Base-by-base conservation (phyloP, 1,140 invertebrate genomes). In the Pseudomyrmex flavicornis region DNA sequence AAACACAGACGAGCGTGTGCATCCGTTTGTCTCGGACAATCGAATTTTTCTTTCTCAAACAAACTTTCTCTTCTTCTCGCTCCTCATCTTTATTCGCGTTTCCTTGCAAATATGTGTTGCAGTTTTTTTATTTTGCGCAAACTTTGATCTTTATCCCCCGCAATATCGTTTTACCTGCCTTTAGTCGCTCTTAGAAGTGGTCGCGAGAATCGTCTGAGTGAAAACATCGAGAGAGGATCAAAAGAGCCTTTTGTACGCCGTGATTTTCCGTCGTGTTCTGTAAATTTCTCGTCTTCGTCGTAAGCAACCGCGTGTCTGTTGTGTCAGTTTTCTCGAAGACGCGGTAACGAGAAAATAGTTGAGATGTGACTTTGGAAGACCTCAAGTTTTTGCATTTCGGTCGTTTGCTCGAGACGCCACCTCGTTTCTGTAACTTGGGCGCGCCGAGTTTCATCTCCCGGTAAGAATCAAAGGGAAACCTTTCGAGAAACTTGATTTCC, bases 401-500 rank as follows among this genome's bases (percentile, higher is more conserved):
- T 61, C 15, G 44, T 20, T 35, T 13, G 17, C 15, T 59, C 65
- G 35, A 69, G 35, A 79, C 44, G 9, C 52, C 35, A 26, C 1
- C 61, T 12, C 59, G 22, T 63, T 52, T 22, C 3, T n/a, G 17
- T 50, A 69, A 79, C 63, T 70, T 20, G 65, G 13, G 35, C 35
- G 35, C 13, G 17, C 17, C 15, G 7, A 77, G 54, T 80, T 80
- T 48, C 20, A 17, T 61, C 54, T 48, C 15, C 9, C 20, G 20
- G 20, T 13, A 20, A 80, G 70, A 70, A 80, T 80, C 76, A 80
- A 80, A 80, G 44, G 50, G 22, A 72, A 70, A 70, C 54, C 44
- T 59, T 46, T n/a, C 20, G 44, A 50, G 76, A 80, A 80, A 80
- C 20, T 72, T 50, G n/a, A 70, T 70, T 80, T 72, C 50, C 35